Base-by-base conservation (phyloP, 2,113 vertebrate genomes). In the Sturnira hondurensis region DNA sequence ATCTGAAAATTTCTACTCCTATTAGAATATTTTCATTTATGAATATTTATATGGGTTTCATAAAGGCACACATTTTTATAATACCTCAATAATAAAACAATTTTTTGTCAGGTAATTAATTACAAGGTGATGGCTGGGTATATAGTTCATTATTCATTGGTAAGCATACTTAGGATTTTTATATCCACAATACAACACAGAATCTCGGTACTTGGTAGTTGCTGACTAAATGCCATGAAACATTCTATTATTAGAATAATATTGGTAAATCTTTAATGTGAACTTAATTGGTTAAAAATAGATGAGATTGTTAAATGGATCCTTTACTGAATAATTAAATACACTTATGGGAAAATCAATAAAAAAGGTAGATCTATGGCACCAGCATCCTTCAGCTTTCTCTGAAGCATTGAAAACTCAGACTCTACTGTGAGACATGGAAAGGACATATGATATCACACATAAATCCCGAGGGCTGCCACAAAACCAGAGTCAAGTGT, bases 271-370 rank as follows among this genome's bases (percentile, higher is more conserved):
- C 68, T 97, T 98, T 94, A 96, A 94, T 52, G 0, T 12, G 87
- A 50, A 97, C 71, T 97, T 98, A 98, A 97, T 93, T 98, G 96
- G 91, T 87, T 90, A 97, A 98, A 97, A 97, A 96, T 93, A 95
- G 96, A 97, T 95, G 94, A 43, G 78, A 88, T 88, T 95, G 81
- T 96, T 98, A 76, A 94, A 87, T 96, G 83, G 86, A 82, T 96
- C 95, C 65, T 96, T 97, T 68, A 76, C 86, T 76, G 88, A 7
- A 3, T 84, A 97, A 98, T 97, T 98, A 98, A 98, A 98, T 31
- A 74, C 73, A 82, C 83, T 96, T 94, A 86, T 68, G 88, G 83
- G 91, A 97, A 98, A 98, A 96, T 94, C 97, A 96, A 96, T 97
- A 95, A 90, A 97, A 86, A 16, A 95, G 97, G 78, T 92, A 96